These are phyloP conservation scores for Mohoua ochrocephala DNA, from an alignment of 2,113 vertebrate species.

Conservation along the genomic window DNA sequence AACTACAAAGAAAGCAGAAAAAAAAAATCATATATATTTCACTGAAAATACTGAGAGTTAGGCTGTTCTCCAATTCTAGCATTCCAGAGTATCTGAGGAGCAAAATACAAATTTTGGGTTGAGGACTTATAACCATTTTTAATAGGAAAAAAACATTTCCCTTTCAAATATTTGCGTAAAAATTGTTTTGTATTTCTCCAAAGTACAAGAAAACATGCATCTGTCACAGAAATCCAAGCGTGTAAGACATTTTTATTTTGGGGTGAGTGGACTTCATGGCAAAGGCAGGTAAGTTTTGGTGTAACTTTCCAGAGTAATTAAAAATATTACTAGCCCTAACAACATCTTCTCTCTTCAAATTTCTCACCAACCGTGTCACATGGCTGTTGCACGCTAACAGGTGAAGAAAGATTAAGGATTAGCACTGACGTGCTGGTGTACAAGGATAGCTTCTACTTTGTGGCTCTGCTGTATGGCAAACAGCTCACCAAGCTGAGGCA, in stretches of 20 bases:
- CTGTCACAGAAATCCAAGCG: not conserved
- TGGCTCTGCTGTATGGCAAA: not conserved
- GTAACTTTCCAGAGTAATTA: not conserved
- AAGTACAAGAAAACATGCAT: not conserved
- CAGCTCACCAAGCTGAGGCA: not conserved
- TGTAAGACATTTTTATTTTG: not conserved
- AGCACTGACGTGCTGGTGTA: fast-evolving
- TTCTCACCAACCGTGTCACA: not conserved
- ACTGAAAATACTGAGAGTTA: not conserved
- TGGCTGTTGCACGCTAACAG: not conserved
- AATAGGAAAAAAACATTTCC: not conserved
- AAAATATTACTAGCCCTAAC: not conserved
- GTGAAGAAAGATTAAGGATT: not conserved
- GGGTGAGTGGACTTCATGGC: not conserved
- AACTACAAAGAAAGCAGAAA: not conserved
- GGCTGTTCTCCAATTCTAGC: not conserved
- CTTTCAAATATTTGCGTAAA: not conserved
- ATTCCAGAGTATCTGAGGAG: not conserved
- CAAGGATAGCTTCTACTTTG: not conserved
- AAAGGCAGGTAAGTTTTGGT: not conserved
- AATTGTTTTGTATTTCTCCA: not conserved
- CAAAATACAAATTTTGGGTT: not conserved
- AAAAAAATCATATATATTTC: not conserved
- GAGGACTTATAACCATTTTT: not conserved
- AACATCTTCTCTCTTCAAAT: not conserved